Conservation (phyloP, 2,888 invertebrate genomes). For the Dasysyrphus tricinctus region DNA sequence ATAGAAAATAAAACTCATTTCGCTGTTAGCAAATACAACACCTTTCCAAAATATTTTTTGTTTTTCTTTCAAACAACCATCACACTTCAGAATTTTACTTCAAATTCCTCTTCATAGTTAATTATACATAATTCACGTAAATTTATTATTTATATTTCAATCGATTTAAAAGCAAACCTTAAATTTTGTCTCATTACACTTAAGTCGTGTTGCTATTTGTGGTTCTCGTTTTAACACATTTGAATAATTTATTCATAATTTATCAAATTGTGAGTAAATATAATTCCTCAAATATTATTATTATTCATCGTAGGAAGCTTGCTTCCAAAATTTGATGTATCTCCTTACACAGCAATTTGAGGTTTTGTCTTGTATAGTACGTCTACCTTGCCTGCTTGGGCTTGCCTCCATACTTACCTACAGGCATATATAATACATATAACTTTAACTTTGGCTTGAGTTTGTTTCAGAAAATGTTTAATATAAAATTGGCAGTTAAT, state of each 20-base stretch:
- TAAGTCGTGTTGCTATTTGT: not conserved
- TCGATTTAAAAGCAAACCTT: not conserved
- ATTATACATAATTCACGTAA: not conserved
- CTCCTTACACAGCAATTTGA: not conserved
- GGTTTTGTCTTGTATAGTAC: not conserved
- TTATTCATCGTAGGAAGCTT: conserved; percentile 12
- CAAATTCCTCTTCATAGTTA: not conserved
- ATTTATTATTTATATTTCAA: not conserved
- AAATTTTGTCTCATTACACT: not conserved
- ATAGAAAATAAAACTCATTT: too few species aligned
- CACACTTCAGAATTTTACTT: not conserved
- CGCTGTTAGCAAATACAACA: too few species aligned
- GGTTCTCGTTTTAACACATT: not conserved
- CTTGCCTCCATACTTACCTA: too few species aligned
- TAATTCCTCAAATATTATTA: not conserved
- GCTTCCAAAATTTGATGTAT: not conserved
- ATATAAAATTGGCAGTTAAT: conserved; percentile 59
- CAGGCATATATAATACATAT: too few species aligned
- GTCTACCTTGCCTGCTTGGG: too few species aligned
- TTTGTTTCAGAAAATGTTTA: conserved; percentile 43
- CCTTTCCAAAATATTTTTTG: too few species aligned
- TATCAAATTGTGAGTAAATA: not conserved
- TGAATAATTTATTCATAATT: conserved; percentile 1
- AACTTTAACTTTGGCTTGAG: conserved; percentile 42
- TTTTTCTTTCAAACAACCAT: not conserved